Conservation (phyloP, 2,113 vertebrate genomes). For the Perca fluviatilis region DNA sequence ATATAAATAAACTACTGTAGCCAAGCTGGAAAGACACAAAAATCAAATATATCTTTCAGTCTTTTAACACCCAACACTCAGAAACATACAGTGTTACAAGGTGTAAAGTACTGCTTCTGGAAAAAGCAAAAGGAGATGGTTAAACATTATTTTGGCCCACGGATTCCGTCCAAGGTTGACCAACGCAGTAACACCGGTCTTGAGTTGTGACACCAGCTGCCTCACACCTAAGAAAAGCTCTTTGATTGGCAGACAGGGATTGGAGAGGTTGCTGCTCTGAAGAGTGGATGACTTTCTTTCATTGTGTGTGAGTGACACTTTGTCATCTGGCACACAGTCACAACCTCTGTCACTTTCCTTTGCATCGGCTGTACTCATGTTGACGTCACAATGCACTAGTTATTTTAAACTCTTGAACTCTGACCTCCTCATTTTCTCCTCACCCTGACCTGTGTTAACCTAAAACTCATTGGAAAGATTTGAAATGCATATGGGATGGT, state of each 20-base stretch:
- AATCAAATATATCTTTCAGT: not conserved
- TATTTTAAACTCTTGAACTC: conserved; percentile 1
- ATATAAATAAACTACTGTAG: not conserved
- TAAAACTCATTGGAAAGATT: not conserved
- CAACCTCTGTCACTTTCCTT: conserved; percentile 50
- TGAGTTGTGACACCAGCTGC: conserved; percentile 58
- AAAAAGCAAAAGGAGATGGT: conserved; percentile 21
- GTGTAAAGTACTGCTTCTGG: not conserved
- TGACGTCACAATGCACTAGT: conserved; percentile 8
- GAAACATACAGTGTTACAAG: not conserved
- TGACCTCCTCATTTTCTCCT: not conserved
- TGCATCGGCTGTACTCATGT: conserved; percentile 32
- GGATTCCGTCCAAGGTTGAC: conserved; percentile 3
- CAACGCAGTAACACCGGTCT: conserved; percentile 6
- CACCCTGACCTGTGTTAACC: not conserved
- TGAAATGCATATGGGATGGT: not conserved
- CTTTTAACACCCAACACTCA: not conserved
- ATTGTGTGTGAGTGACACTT: conserved; percentile 52
- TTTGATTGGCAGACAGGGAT: conserved; percentile 53
- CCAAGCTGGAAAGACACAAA: not conserved
- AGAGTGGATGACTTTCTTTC: conserved; percentile 34
- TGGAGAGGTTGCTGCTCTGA: conserved; percentile 23
- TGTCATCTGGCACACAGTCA: conserved; percentile 51
- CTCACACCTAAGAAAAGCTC: conserved; percentile 46
- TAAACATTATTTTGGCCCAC: conserved; percentile 3